Conservation (phyloP, 2,888 invertebrate genomes). For the Hemaris fuciformis region DNA sequence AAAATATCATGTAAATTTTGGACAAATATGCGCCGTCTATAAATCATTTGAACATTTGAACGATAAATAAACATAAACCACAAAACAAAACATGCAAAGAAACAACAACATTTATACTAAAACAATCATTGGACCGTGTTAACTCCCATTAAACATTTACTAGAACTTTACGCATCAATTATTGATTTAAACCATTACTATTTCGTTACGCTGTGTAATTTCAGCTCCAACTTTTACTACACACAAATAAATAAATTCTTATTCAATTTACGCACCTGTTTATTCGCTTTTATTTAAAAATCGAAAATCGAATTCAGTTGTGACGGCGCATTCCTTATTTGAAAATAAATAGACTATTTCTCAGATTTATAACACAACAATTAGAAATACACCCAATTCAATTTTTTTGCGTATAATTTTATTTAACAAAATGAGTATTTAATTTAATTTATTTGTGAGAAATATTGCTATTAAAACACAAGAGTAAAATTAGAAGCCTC, state of each 20-base stretch:
- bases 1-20: neutral
- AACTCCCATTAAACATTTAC: neutral
- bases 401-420: no score
- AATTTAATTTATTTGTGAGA: neutral
- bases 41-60: no score
- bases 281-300: neutral
- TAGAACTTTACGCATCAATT: neutral
- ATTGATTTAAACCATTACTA: neutral
- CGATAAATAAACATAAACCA: neutral
- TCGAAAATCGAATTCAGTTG: neutral
- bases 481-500: neutral
- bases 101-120: neutral
- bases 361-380: neutral
- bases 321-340: neutral
- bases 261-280: neutral
- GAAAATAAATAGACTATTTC: neutral
- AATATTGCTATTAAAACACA: neutral
- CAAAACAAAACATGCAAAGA: neutral
- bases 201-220: neutral
- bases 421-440: no score
- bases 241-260: neutral
- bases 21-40: neutral
- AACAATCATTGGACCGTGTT: neutral
- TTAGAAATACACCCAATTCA: neutral
- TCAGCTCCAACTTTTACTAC: neutral